Conservation (phyloP, 2,113 vertebrate genomes). For the Tenrec ecaudatus region DNA sequence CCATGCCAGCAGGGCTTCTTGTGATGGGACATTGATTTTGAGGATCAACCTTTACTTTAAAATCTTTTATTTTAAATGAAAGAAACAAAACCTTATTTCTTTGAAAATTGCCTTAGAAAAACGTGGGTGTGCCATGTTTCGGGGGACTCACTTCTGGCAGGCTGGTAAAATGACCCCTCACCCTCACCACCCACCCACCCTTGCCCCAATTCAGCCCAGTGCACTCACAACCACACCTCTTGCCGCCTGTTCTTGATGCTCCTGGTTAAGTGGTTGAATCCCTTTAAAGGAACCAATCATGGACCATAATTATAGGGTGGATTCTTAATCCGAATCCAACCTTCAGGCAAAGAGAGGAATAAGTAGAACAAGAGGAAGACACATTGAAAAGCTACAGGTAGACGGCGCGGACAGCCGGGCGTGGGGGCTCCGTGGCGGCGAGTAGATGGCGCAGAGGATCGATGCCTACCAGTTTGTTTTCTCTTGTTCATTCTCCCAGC, state of each 20-base stretch:
- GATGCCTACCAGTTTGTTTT: not conserved
- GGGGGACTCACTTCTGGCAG: not conserved
- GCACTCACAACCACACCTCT: not conserved
- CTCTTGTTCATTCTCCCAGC: not conserved
- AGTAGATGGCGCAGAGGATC: not conserved
- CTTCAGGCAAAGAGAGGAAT: not conserved
- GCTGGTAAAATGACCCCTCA: not conserved
- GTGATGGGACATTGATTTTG: not conserved
- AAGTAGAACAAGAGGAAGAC: not conserved
- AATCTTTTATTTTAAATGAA: not conserved
- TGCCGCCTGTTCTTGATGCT: not conserved
- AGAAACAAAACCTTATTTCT: not conserved
- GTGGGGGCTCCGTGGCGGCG: fast-evolving
- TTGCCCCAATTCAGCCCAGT: not conserved
- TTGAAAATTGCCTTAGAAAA: slow-evolving; percentile 4
- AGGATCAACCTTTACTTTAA: not conserved
- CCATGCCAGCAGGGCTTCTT: not conserved
- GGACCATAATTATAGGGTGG: not conserved
- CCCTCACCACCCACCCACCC: no score
- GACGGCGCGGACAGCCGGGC: not conserved
- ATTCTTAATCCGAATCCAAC: not conserved
- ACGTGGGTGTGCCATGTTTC: fast-evolving
- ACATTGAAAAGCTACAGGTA: not conserved
- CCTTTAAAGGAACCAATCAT: not conserved
- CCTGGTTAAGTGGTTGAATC: not conserved